Evolutionary conservation across 2,888 invertebrate genomes (phyloP).

Genomic region (Drosophila maculinotata): DNA sequence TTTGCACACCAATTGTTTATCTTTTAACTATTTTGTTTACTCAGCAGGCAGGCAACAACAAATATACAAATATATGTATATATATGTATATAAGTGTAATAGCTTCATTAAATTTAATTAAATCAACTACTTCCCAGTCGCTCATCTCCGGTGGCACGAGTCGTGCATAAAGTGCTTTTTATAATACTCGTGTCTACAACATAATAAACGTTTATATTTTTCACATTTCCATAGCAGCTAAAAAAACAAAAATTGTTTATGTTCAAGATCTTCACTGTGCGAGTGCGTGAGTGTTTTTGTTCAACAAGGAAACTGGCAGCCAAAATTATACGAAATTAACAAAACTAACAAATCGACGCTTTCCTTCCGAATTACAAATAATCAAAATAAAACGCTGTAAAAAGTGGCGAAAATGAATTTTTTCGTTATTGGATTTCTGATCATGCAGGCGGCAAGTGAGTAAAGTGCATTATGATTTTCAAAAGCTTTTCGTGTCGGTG

Average conservation of each 20-base stretch:
- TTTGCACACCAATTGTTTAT: constrained; percentile 46
- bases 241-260: constrained; percentile 32
- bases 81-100: constrained; percentile 47
- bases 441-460: constrained; percentile 84
- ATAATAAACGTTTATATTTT: constrained; percentile 36
- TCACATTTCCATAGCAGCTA: constrained; percentile 37
- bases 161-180: constrained; percentile 37
- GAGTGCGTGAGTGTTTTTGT: constrained; percentile 44
- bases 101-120: constrained; percentile 76
- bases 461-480: constrained; percentile 41
- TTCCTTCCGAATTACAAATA: constrained; percentile 12
- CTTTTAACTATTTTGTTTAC: constrained; percentile 34
- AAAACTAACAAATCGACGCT: constrained; percentile 30
- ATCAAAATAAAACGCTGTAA: constrained; percentile 25
- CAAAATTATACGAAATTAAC: constrained; percentile 55
- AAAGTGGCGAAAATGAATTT: constrained; percentile 77
- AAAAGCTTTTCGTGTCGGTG: constrained; percentile 38
- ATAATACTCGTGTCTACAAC: constrained; percentile 16
- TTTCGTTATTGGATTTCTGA: constrained; percentile 82
- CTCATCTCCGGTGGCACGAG: constrained; percentile 54
- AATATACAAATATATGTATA: no score
- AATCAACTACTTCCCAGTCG: constrained; percentile 69
- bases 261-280: constrained; percentile 32
- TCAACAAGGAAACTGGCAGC: constrained; percentile 39
- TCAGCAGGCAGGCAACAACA: constrained; percentile 11